Conservation (phyloP, 2,797 vertebrate genomes). For the Brachymystax lenok region DNA sequence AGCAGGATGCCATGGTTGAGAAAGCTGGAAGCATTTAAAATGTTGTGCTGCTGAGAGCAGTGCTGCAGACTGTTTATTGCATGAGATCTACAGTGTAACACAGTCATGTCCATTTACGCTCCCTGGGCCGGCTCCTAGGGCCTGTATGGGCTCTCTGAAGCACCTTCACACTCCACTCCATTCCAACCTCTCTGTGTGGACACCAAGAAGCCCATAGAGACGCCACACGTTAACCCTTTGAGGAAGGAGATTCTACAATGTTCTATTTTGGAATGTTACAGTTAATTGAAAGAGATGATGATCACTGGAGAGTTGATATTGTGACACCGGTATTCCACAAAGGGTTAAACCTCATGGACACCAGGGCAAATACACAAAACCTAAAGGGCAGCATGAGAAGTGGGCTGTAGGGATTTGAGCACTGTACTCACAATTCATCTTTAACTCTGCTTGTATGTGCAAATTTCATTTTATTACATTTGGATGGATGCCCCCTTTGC, state of each 20-base stretch:
- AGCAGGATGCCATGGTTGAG: conserved; percentile 1
- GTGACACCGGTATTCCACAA: not conserved
- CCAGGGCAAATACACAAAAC: not conserved
- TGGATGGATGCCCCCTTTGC: not conserved
- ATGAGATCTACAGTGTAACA: conserved; percentile 28
- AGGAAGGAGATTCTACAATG: not conserved
- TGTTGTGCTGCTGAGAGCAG: no score
- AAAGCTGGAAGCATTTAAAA: conserved; percentile 26
- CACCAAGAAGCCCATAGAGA: not conserved
- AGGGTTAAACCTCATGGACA: not conserved
- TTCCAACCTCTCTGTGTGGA: not conserved
- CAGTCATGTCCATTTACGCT: not conserved
- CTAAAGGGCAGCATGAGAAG: not conserved
- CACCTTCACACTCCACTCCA: not conserved
- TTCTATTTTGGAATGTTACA: not conserved
- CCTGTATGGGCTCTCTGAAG: not conserved
- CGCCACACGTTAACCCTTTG: not conserved
- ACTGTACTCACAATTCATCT: not conserved
- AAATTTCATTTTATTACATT: not conserved
- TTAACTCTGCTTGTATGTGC: not conserved
- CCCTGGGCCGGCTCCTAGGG: not conserved
- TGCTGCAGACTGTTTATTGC: conserved; percentile 18
- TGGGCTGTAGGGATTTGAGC: not conserved
- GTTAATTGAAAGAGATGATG: not conserved
- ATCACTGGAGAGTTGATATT: not conserved